Percentiles rank a stretch among this genome's conserved stretches.
Conservation (phyloP, 2,888 invertebrate species). For the Drosophila prolongata region DNA sequence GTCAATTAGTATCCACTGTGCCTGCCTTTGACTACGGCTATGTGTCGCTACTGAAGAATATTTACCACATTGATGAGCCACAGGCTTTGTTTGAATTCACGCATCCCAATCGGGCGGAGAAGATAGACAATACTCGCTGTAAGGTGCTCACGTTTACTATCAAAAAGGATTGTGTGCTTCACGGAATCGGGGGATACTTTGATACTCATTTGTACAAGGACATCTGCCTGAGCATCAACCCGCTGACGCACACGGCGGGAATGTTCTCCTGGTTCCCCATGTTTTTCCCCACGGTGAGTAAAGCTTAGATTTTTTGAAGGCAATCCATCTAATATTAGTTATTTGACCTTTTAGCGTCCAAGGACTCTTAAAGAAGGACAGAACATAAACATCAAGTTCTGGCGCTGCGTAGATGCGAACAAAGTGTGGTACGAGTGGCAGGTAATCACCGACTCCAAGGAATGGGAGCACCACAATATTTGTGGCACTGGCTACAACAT, state of each 20-base stretch:
- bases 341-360: conserved; percentile 73
- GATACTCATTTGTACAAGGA: conserved; percentile 94
- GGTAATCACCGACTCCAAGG: conserved; percentile 60
- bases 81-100: conserved; percentile 91
- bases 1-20: conserved; percentile 70
- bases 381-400: conserved; percentile 91
- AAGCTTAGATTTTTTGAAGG: no score
- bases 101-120: conserved; percentile 92
- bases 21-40: conserved; percentile 91
- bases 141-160: conserved; percentile 89
- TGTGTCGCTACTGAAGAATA: conserved; percentile 90
- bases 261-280: conserved; percentile 99
- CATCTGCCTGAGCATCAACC: conserved; percentile 94
- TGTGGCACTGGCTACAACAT: conserved; percentile 72
- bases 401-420: conserved; percentile 91
- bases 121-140: conserved; percentile 90
- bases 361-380: conserved; percentile 88
- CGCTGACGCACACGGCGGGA: conserved; percentile 93
- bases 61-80: conserved; percentile 82
- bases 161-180: conserved; percentile 91
- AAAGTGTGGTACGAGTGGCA: conserved; percentile 99
- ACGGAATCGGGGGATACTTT: conserved; percentile 98
- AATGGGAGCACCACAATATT: conserved; percentile 81
- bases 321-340: neutral
- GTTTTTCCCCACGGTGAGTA: conserved; percentile 92